phyloP scores from a whole-genome alignment of 2,797 vertebrate species.

The Aeoliscus strigatus region DNA sequence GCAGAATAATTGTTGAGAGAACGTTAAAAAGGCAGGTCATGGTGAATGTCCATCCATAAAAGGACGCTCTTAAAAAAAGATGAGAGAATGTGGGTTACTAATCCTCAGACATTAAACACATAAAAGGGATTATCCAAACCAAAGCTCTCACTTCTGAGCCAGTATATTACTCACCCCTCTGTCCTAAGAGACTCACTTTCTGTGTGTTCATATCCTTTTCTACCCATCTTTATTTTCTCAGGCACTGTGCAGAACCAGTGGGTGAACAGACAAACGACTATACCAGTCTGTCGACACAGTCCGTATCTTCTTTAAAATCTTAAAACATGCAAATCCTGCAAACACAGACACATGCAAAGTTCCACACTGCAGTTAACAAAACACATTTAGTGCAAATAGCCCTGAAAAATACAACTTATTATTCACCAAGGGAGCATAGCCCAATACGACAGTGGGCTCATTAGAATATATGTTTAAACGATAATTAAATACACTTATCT shows the following conservation, averaged over 20 bases:
- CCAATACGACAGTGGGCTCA: slow-evolving; percentile 9
- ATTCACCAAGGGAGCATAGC: slow-evolving; percentile 37
- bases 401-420: slow-evolving; percentile 20
- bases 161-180: slow-evolving; percentile 10
- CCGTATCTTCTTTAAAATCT: no score
- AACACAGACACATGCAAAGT: slow-evolving; percentile 4
- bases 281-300: no score
- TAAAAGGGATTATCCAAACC: slow-evolving; percentile 50
- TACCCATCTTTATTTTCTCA: slow-evolving; percentile 22
- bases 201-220: slow-evolving; percentile 15
- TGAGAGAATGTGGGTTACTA: slow-evolving; percentile 48
- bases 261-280: slow-evolving; percentile 20
- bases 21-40: slow-evolving; percentile 6
- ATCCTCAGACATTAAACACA: slow-evolving; percentile 61
- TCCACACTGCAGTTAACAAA: slow-evolving; percentile 30
- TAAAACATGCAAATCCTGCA: not conserved
- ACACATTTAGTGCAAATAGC: slow-evolving; percentile 28
- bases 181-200: slow-evolving; percentile 17
- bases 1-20: not conserved
- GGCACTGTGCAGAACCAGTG: not conserved
- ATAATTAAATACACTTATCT: slow-evolving; percentile 31
- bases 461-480: slow-evolving; percentile 38
- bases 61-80: slow-evolving; percentile 33
- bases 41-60: slow-evolving; percentile 44
- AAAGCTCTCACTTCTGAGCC: slow-evolving; percentile 43